phyloP scores from a whole-genome alignment of 1,140 invertebrate genomes.

The Temnothorax longispinosus region DNA sequence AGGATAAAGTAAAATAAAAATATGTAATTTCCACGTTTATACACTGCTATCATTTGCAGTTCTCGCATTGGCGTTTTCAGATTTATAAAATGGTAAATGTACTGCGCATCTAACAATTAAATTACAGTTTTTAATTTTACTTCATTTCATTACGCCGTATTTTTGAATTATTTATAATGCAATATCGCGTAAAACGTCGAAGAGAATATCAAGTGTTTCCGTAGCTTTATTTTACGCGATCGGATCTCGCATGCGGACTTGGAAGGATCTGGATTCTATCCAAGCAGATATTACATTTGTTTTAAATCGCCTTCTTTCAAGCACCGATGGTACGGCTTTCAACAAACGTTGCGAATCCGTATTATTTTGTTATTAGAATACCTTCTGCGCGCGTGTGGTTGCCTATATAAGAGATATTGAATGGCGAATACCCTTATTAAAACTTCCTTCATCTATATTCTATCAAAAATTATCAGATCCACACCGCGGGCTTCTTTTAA shows the following conservation, averaged over 20 bases:
- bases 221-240: slow-evolving; percentile 18
- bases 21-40: slow-evolving; percentile 14
- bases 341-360: slow-evolving; percentile 19
- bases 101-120: neutral
- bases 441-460: slow-evolving; percentile 14
- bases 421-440: slow-evolving; percentile 12
- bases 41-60: slow-evolving; percentile 1
- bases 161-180: slow-evolving; percentile 13
- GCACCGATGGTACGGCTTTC: neutral
- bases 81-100: slow-evolving; percentile 17
- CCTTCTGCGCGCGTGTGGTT: neutral
- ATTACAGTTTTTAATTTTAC: slow-evolving; percentile 17
- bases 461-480: slow-evolving; percentile 20
- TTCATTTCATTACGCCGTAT: neutral
- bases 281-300: slow-evolving; percentile 47
- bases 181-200: neutral
- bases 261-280: slow-evolving; percentile 31
- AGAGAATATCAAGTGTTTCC: slow-evolving; percentile 11
- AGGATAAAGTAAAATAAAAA: neutral
- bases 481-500: neutral
- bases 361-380: slow-evolving; percentile 34
- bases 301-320: slow-evolving; percentile 11
- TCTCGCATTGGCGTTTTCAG: neutral
- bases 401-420: slow-evolving; percentile 11
- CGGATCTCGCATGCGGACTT: neutral